Evolutionary conservation across 2,888 invertebrate genomes (phyloP).

Genomic region (Agrotis puta): DNA sequence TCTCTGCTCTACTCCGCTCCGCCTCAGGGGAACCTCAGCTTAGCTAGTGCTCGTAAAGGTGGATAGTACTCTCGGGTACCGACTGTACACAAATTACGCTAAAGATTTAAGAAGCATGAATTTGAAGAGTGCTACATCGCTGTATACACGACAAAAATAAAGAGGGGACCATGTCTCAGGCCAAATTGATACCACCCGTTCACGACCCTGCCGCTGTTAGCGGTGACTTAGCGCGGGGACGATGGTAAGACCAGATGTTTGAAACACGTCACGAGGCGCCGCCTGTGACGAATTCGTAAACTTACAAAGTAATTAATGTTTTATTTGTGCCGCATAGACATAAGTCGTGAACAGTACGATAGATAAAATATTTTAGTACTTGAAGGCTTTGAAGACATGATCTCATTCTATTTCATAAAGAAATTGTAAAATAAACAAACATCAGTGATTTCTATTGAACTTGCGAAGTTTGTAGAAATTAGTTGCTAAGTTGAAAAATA

Average conservation of each 20-base stretch:
- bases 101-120: slow-evolving; percentile 9
- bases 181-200: neutral
- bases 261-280: too few relatives aligned
- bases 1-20: too few relatives aligned
- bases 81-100: slow-evolving; percentile 8
- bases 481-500: neutral
- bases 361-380: too few relatives aligned
- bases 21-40: too few relatives aligned
- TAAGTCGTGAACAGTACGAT: too few relatives aligned
- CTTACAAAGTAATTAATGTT: too few relatives aligned
- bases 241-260: too few relatives aligned
- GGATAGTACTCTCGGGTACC: neutral
- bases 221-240: too few relatives aligned
- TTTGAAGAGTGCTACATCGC: neutral
- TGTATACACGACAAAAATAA: neutral
- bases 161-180: neutral
- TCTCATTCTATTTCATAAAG: neutral
- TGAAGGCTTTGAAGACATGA: neutral
- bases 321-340: too few relatives aligned
- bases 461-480: slow-evolving; percentile 24
- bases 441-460: slow-evolving; percentile 11
- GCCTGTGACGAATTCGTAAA: too few relatives aligned
- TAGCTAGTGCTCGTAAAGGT: neutral
- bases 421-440: slow-evolving; percentile 26
- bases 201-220: too few relatives aligned